Evolutionary conservation across 2,113 vertebrate genomes (phyloP), one percentile per base, ranked within the genome.

Genomic region (Drymodes brunneopygia): DNA sequence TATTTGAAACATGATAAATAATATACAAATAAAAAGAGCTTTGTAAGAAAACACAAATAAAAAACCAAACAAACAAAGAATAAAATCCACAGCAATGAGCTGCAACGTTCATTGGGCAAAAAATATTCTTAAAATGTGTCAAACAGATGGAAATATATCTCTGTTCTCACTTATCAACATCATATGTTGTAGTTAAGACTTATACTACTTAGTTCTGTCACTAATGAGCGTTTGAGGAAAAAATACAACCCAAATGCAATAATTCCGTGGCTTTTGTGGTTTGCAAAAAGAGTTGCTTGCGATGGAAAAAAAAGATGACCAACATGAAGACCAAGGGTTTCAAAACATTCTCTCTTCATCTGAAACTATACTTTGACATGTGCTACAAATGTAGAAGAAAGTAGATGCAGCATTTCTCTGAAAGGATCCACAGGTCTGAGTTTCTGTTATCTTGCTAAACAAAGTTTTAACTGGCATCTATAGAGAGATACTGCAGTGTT

Each of bases 51-150:
- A 50, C 11, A 27, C 10, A 47, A 14, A 8, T 8, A 8, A 33
- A 73, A 33, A 6, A 0, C 6, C 38, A 22, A n/a, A 0, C 38
- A 22, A n/a, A 0, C 7, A 36, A 62, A 35, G 24, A 47, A 27
- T 5, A 51, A 81, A 70, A 53, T 19, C 3, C 11, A 62, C 3
- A 62, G 23, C 4, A 31, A 23, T 54, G 10, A 38, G 38, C 38
- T 38, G 38, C 11, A 38, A 38, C 11, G 38, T 11, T 38, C 38
- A 38, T 38, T 38, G 38, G 38, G 38, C 1, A 12, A 62, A 54
- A 78, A 56, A 20, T 20, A 15, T 50, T 71, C 25, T 24, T 58
- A 47, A 74, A 57, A 62, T 48, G 2, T 75, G 31, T 62, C 17
- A 50, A 31, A 22, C n/a, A 70, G 31, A 48, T 19, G 80, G 29